Evolutionary conservation across 2,888 invertebrate species (phyloP).

Genomic region (Watsonalla cultraria): DNA sequence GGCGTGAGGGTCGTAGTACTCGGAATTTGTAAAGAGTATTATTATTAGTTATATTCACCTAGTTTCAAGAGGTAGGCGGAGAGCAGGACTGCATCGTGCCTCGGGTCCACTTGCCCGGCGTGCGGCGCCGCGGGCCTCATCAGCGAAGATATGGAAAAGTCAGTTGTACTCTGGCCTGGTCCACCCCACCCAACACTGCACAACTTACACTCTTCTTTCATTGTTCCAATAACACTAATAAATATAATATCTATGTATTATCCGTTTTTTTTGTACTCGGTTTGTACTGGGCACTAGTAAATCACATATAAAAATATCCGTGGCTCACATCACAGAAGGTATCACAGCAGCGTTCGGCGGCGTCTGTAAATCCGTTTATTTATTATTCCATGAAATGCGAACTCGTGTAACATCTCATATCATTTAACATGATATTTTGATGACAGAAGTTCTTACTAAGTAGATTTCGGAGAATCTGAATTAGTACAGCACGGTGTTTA

Average conservation of each 20-base stretch:
- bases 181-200: constrained; percentile 70
- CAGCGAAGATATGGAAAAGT: constrained; percentile 72
- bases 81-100: constrained; percentile 68
- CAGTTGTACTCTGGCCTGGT: constrained; percentile 53
- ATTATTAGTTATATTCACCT: constrained; percentile 72
- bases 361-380: constrained; percentile 42
- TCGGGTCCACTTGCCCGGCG: constrained; percentile 56
- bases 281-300: constrained; percentile 77
- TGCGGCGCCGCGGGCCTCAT: constrained; percentile 66
- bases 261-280: constrained; percentile 78
- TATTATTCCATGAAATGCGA: constrained; percentile 15
- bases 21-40: constrained; percentile 69
- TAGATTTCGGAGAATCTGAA: constrained; percentile 30
- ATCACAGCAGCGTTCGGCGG: constrained; percentile 71
- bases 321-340: constrained; percentile 73
- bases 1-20: constrained; percentile 53
- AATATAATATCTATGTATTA: constrained; percentile 44
- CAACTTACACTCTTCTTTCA: constrained; percentile 76
- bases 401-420: not conserved
- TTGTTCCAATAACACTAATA: constrained; percentile 54
- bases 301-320: constrained; percentile 78
- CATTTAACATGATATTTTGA: constrained; percentile 2
- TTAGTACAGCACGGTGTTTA: constrained; percentile 33
- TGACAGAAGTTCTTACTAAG: constrained; percentile 10
- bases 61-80: constrained; percentile 76